Conservation (phyloP, 2,113 vertebrate genomes). For the Passer domesticus region DNA sequence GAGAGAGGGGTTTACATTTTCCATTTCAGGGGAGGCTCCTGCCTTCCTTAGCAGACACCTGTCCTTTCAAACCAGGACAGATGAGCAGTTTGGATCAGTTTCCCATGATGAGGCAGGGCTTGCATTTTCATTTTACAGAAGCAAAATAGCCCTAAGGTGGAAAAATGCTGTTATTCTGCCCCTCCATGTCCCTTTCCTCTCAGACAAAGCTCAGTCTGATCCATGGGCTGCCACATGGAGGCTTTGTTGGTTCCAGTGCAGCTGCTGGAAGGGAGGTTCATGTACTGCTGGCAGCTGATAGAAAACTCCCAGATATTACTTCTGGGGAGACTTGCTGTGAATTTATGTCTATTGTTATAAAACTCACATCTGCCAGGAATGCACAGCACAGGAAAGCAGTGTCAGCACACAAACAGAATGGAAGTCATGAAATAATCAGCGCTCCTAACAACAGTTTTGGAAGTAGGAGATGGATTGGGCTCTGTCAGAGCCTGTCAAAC, state of each 20-base stretch:
- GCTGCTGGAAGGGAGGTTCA: neutral
- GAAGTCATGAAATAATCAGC: slow-evolving; percentile 1
- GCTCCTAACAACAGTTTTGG: neutral
- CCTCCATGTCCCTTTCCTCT: neutral
- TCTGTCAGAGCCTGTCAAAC: neutral
- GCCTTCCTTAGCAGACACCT: neutral
- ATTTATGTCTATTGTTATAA: neutral
- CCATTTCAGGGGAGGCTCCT: neutral
- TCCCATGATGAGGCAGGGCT: neutral
- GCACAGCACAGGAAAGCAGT: neutral
- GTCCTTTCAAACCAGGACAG: neutral
- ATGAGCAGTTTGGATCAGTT: neutral
- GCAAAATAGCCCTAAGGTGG: neutral
- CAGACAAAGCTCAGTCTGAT: neutral
- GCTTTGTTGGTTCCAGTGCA: neutral
- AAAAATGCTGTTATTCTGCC: neutral
- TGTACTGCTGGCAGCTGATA: neutral
- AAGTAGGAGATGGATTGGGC: neutral
- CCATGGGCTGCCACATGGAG: neutral
- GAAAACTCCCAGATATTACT: neutral
- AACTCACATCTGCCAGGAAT: neutral
- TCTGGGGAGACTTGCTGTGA: neutral
- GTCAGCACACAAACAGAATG: neutral
- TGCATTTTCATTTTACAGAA: neutral
- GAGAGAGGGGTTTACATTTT: neutral